Evolutionary conservation across 2,888 invertebrate species (phyloP), one percentile per base, ranked within the genome.

Genomic region (Linnaemya vulpina): DNA sequence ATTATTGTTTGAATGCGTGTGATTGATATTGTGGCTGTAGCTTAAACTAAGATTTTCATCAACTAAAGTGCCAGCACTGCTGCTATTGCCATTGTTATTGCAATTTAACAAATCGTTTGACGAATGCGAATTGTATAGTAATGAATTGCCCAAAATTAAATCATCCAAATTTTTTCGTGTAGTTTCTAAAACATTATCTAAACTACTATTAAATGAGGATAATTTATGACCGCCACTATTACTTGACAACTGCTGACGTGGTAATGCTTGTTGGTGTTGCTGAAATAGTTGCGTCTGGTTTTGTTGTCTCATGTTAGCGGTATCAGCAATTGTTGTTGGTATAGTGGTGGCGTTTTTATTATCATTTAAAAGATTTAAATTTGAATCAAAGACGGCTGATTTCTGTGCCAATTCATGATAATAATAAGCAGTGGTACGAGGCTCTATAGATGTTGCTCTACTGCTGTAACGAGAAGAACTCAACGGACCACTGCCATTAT

Each of bases 401-500:
- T 91, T 91, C 75, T 89, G 90, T 83, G 91, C 87, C 62, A 92
- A 87, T 84, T 92, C 92, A 83, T 92, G 91, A 86, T 92, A 92
- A 87, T 92, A 92, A 86, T 92, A 92, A 60, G 92, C 91, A 73
- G 91, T 91, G 65, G 90, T 90, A 60, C 91, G 92, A 0, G 90
- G 90, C 87, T 92, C 91, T 55, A 89, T 89, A 7, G 78, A 84
- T 15, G 79, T 53, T 49, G 84, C 86, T 84, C 87, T 87, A 60
- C 82, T 80, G 22, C 76, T 63, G 9, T 79, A 85, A 55, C 85
- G 82, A 30, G 74, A 80, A 25, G 82, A 83, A 83, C 74, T 70
- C 30, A 65, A 71, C 74, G 82, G 82, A 82, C 85, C 85, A 83
- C 85, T 78, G 51, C 82, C 78, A 68, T 38, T 80, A 83, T 58